A percentile compares a stretch with the other conserved stretches of the same genome.
These are phyloP conservation scores for Pseudomyrmex flavicornis DNA, from an alignment of 1,140 invertebrate species.

Conservation along the genomic window DNA sequence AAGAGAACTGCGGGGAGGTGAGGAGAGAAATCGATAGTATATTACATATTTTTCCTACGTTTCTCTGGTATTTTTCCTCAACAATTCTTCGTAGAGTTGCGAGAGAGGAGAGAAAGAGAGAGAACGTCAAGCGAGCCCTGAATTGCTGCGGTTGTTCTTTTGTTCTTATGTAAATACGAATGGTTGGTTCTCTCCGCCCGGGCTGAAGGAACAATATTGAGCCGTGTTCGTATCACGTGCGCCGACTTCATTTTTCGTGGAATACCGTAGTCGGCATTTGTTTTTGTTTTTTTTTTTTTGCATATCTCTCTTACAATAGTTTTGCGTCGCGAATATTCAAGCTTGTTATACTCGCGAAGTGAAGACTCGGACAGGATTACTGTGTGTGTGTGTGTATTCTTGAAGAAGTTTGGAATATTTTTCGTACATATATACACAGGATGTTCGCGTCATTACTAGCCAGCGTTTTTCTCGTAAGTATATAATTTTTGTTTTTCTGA, in stretches of 20 bases:
- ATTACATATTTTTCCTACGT: neutral
- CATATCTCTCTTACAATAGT: conserved; percentile 14
- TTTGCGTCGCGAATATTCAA: conserved; percentile 14
- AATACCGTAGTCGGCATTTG: conserved; percentile 32
- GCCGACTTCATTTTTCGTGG: conserved; percentile 27
- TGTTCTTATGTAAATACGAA: conserved; percentile 39
- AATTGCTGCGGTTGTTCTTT: conserved; percentile 16
- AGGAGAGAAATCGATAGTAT: too few relatives aligned
- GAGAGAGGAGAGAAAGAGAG: too few relatives aligned
- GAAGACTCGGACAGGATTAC: neutral
- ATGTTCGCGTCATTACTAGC: too few relatives aligned
- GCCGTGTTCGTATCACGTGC: conserved; percentile 38
- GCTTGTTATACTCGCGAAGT: conserved; percentile 7
- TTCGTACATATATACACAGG: too few relatives aligned
- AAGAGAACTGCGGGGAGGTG: too few relatives aligned
- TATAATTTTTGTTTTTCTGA: too few relatives aligned
- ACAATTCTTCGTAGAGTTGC: neutral
- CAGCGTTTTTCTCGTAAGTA: too few relatives aligned
- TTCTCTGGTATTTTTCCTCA: neutral
- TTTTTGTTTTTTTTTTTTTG: conserved; percentile 30
- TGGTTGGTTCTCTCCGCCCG: conserved; percentile 7
- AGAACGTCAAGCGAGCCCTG: neutral
- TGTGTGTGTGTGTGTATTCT: too few relatives aligned
- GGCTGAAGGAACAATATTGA: conserved; percentile 24
- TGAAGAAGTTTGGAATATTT: too few relatives aligned